Evolutionary conservation across 2,797 vertebrate species (phyloP).

Genomic region (Gambelia wislizenii): DNA sequence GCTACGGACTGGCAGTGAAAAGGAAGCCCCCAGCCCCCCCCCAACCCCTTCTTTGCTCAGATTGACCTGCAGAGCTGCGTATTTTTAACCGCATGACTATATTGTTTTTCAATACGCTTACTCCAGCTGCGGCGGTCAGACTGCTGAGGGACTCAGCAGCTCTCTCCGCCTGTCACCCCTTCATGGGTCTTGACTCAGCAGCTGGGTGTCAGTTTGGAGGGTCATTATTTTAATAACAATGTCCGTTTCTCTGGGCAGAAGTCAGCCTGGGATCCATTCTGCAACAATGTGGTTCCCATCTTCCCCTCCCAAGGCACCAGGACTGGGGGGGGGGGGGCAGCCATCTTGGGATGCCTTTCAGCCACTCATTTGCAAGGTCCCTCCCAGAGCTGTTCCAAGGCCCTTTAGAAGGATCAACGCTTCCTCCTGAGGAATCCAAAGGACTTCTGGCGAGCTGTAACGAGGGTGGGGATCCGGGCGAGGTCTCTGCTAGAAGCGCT

Average conservation of each 20-base stretch:
- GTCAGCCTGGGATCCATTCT: too few relatives aligned
- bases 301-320: too few relatives aligned
- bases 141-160: too few relatives aligned
- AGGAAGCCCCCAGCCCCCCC: not conserved
- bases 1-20: not conserved
- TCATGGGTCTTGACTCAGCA: not conserved
- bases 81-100: too few relatives aligned
- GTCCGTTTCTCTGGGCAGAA: not conserved
- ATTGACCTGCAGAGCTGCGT: not conserved
- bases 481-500: slow-evolving; percentile 83
- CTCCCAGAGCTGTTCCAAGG: not conserved
- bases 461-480: not conserved
- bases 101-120: not conserved
- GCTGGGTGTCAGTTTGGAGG: rapidly evolving
- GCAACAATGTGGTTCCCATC: rapidly evolving
- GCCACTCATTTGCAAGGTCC: not conserved
- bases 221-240: not conserved
- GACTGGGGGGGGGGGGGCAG: too few relatives aligned
- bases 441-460: rapidly evolving
- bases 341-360: not conserved
- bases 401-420: too few relatives aligned
- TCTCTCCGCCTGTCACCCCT: too few relatives aligned
- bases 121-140: too few relatives aligned
- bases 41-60: too few relatives aligned
- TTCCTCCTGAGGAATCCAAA: not conserved